Evolutionary conservation across 2,888 invertebrate genomes (phyloP), one percentile per base, ranked within the genome.

Genomic region (Danaus chrysippus): DNA sequence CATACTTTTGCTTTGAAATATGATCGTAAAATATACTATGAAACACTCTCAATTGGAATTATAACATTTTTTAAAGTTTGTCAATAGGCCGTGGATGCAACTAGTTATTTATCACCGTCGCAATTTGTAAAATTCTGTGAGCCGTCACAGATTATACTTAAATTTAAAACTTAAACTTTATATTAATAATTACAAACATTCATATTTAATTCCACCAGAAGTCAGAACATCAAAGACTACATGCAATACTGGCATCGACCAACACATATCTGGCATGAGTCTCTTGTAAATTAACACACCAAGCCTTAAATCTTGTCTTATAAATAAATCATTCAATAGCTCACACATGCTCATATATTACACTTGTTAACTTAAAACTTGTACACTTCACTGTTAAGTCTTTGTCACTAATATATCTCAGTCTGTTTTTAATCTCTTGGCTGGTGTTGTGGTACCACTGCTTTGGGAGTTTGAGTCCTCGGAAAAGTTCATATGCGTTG

Each of bases 391-490:
- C 49, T 43, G 10, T 49, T 44, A 59, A 44, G 23, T 56, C n/a
- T 44, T 19, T 42, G 19, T 54, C 42, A 10, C 49, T 17, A 15
- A 17, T 17, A 13, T 52, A 56, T 66, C 71, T 93, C 92, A 94
- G 76, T 95, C 95, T 76, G 95, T 93, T 92, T 96, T 96, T 86
- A 96, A 89, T 79, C 95, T 92, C 82, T 96, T 96, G 11, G 95
- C 94, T 5, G 94, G 92, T 13, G 91, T 91, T 64, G 86, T 87
- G 59, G 94, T 93, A 76, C 96, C 96, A 78, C 96, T 96, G 75
- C 96, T 95, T 83, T 96, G 96, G 0, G 96, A 97, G 87, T 97
- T 97, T 11, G 97, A 97, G 81, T 97, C 97, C 84, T 97, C 97
- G 0, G 96, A 97, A 83, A 97, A 97, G 70, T 96, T 95, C 92